Evolutionary conservation across 2,888 invertebrate species (phyloP).

Genomic region (Carcina quercana): DNA sequence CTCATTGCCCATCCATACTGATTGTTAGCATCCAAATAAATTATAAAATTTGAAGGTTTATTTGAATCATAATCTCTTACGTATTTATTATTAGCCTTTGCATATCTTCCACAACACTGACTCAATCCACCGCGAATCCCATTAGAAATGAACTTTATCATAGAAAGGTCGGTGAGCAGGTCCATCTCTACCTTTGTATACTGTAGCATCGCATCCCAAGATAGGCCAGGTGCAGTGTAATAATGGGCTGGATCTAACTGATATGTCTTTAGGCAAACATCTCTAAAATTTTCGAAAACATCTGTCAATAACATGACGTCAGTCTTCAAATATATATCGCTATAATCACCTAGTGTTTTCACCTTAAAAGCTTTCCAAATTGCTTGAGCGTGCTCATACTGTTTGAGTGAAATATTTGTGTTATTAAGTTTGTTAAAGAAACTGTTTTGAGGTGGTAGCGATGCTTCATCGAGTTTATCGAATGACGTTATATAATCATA

Average conservation of each 20-base stretch:
- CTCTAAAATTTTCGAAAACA: conserved; percentile 32
- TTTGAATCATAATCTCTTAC: conserved; percentile 18
- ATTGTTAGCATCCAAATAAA: too few relatives aligned
- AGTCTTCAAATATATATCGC: conserved; percentile 27
- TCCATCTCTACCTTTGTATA: conserved; percentile 16
- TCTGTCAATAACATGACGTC: conserved; percentile 29
- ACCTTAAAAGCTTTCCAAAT: conserved; percentile 25
- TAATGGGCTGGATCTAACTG: conserved; percentile 19
- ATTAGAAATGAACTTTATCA: conserved; percentile 14
- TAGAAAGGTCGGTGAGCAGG: conserved; percentile 16
- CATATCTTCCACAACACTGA: conserved; percentile 24
- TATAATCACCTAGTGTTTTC: conserved; percentile 24
- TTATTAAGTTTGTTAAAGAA: too few relatives aligned
- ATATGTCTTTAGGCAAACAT: conserved; percentile 23
- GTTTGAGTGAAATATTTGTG: conserved; percentile 11
- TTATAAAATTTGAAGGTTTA: conserved; percentile 20
- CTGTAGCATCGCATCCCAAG: conserved; percentile 24
- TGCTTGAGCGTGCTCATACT: conserved; percentile 21
- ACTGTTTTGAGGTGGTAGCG: conserved; percentile 12
- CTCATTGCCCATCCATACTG: conserved; percentile 35
- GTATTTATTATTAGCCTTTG: too few relatives aligned
- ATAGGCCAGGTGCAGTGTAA: conserved; percentile 21
- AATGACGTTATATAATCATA: conserved; percentile 20
- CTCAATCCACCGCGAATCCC: conserved; percentile 19
- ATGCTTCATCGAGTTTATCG: conserved; percentile 12